Conservation (phyloP, 2,797 vertebrate species). For the Melopsittacus undulatus region DNA sequence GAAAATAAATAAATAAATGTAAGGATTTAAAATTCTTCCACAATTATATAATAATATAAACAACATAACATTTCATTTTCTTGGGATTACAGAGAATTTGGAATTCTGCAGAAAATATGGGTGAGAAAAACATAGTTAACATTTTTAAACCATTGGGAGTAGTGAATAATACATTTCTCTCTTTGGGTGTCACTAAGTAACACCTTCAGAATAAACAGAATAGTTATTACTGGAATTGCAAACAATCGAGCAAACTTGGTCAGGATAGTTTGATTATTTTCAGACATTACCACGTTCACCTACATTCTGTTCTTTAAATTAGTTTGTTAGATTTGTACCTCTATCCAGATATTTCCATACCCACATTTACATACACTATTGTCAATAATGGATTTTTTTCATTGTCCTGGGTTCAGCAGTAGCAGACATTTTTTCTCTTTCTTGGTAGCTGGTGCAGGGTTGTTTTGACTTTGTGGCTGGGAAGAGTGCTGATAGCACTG, state of each 20-base stretch:
- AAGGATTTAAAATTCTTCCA: not conserved
- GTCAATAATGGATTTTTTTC: not conserved
- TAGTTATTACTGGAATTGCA: not conserved
- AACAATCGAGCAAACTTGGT: not conserved
- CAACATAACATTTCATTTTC: not conserved
- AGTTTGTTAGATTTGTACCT: not conserved
- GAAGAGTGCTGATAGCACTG: too few species aligned
- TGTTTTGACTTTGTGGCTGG: too few species aligned
- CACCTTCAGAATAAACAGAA: not conserved
- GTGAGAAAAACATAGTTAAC: not conserved
- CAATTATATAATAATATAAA: not conserved
- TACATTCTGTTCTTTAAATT: not conserved
- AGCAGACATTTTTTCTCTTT: too few species aligned
- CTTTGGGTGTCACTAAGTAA: not conserved
- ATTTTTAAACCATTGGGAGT: not conserved
- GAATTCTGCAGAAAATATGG: not conserved
- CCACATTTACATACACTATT: not conserved
- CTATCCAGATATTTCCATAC: not conserved
- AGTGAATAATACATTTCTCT: not conserved
- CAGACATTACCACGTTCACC: not conserved
- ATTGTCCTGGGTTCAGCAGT: too few species aligned
- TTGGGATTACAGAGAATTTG: not conserved
- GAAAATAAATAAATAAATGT: not conserved
- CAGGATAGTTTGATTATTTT: not conserved
- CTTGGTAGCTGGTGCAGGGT: too few species aligned